Evolutionary conservation across 1,140 invertebrate species (phyloP).

Genomic region (Drosophila virilis): DNA sequence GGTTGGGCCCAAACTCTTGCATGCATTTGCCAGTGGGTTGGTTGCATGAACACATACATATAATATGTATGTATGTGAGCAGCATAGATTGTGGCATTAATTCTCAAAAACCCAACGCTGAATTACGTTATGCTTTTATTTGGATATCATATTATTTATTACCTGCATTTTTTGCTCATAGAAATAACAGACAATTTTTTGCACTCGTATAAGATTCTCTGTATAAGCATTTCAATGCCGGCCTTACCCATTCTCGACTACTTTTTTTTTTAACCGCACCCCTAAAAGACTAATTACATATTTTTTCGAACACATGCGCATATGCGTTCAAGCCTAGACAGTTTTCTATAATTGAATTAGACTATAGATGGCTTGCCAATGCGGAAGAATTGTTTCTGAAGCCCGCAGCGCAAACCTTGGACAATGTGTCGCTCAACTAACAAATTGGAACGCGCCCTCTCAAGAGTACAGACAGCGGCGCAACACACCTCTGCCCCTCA

Average conservation of each 20-base stretch:
- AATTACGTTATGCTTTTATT: neutral
- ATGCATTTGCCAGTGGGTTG: neutral
- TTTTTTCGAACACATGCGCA: neutral
- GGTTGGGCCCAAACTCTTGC: slow-evolving; percentile 32
- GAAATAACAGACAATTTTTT: neutral
- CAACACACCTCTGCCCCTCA: neutral
- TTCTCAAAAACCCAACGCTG: neutral
- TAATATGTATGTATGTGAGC: neutral
- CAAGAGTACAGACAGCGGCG: neutral
- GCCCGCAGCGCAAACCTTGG: neutral
- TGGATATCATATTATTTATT: slow-evolving; percentile 1
- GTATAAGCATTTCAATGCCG: slow-evolving; percentile 1
- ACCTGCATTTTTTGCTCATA: neutral
- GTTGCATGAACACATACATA: neutral
- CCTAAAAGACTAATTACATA: slow-evolving; percentile 34
- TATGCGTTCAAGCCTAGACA: slow-evolving; percentile 27
- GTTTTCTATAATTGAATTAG: slow-evolving; percentile 7
- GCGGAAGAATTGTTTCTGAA: slow-evolving; percentile 33
- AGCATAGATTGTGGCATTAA: neutral
- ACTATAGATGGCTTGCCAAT: slow-evolving; percentile 7
- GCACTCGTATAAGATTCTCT: neutral
- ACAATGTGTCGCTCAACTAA: slow-evolving; percentile 21
- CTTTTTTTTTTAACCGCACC: slow-evolving; percentile 19
- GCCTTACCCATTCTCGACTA: neutral
- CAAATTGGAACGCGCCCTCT: slow-evolving; percentile 48